Percentiles rank a stretch among this genome's conserved stretches.
Evolutionary conservation across 2,113 vertebrate genomes (phyloP).

Genomic region (Nibea coibor): DNA sequence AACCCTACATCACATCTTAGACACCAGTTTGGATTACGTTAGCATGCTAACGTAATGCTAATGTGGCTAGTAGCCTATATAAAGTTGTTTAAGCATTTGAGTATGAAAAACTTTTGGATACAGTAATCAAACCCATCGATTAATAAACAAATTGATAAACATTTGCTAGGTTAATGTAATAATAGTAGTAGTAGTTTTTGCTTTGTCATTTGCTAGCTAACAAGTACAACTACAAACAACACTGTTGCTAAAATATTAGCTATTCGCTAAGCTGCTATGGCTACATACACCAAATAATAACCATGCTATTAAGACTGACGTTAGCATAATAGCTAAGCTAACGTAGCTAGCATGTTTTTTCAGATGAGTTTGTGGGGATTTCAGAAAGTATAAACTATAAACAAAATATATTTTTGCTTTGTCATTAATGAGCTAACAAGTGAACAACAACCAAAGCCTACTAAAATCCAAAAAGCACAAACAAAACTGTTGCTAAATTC

Average conservation of each 20-base stretch:
- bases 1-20: no score
- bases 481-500: neutral
- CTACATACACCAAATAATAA: neutral
- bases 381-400: no score
- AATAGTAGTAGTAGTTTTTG: neutral
- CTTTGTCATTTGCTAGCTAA: neutral
- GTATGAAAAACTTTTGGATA: neutral
- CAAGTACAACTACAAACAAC: neutral
- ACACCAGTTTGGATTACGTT: no score
- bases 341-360: no score
- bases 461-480: no score
- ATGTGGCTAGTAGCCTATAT: neutral
- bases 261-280: neutral
- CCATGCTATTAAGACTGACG: neutral
- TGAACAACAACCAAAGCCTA: no score
- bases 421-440: no score
- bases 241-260: neutral
- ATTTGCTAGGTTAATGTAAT: neutral
- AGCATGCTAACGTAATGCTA: no score
- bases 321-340: neutral
- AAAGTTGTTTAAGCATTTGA: neutral
- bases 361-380: no score
- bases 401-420: no score
- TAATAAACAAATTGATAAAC: neutral
- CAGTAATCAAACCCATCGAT: neutral